These are phyloP conservation scores for Alligator sinensis DNA, from an alignment of 2,113 vertebrate genomes.

Conservation along the genomic window DNA sequence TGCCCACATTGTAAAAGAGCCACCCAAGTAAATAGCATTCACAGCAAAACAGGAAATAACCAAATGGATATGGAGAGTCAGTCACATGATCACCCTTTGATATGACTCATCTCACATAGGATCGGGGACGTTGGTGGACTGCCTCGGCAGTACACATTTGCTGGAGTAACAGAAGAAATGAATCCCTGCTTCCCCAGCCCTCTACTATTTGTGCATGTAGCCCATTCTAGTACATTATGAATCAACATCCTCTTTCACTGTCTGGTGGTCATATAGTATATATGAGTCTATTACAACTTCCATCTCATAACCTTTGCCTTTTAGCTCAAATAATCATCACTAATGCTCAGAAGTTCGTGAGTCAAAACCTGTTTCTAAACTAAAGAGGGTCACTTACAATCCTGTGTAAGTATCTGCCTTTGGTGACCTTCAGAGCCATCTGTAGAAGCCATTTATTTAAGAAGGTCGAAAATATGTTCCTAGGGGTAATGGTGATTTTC, in stretches of 20 bases:
- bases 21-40: background rate
- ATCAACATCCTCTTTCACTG: background rate
- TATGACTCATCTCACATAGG: background rate
- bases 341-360: background rate
- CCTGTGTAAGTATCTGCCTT: background rate
- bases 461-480: background rate
- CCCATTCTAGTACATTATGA: background rate
- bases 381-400: background rate
- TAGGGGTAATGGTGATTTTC: background rate
- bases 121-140: background rate
- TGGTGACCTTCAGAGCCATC: background rate
- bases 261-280: background rate
- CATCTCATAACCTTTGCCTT: background rate
- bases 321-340: background rate
- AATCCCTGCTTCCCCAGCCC: background rate
- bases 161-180: background rate
- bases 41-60: background rate
- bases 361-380: slow-evolving; percentile 7
- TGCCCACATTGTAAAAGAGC: background rate
- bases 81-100: background rate
- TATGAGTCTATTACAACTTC: background rate
- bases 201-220: background rate
- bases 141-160: background rate
- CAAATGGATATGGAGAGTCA: background rate
- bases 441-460: background rate